These are phyloP conservation scores for Eupithecia pulchellata DNA, from an alignment of 2,888 invertebrate species.

Conservation along the genomic window DNA sequence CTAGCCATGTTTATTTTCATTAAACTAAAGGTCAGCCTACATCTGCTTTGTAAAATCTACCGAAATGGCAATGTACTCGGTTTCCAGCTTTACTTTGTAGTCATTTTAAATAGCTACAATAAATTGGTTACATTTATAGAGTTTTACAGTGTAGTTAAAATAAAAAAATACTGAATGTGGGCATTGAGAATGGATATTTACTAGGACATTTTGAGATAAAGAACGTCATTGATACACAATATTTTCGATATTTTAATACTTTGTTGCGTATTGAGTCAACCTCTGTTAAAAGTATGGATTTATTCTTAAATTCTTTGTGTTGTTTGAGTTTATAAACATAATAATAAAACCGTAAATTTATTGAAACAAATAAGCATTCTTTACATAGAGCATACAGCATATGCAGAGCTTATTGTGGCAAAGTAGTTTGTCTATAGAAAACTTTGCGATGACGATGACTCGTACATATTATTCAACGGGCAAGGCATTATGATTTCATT, in stretches of 20 bases:
- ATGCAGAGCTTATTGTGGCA: not conserved
- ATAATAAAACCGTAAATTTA: too few species aligned
- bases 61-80: conserved; percentile 35
- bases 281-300: conserved; percentile 21
- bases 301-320: not conserved
- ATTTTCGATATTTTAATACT: conserved; percentile 48
- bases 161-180: conserved; percentile 47
- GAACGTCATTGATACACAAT: conserved; percentile 44
- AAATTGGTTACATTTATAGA: conserved; percentile 64
- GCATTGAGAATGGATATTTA: conserved; percentile 49
- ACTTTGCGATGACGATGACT: not conserved
- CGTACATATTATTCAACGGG: not conserved
- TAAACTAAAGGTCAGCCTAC: conserved; percentile 31
- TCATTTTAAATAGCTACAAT: conserved; percentile 60
- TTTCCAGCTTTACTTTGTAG: conserved; percentile 47
- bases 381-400: not conserved
- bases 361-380: not conserved
- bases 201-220: conserved; percentile 44
- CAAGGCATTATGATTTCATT: not conserved
- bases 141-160: conserved; percentile 65
- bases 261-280: conserved; percentile 37
- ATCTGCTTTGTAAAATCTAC: conserved; percentile 19
- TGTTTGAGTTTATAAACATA: too few species aligned
- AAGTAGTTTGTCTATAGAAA: not conserved
- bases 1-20: conserved; percentile 28